Base-by-base conservation (phyloP, 2,113 vertebrate species). In the Anser brachyrhynchus region DNA sequence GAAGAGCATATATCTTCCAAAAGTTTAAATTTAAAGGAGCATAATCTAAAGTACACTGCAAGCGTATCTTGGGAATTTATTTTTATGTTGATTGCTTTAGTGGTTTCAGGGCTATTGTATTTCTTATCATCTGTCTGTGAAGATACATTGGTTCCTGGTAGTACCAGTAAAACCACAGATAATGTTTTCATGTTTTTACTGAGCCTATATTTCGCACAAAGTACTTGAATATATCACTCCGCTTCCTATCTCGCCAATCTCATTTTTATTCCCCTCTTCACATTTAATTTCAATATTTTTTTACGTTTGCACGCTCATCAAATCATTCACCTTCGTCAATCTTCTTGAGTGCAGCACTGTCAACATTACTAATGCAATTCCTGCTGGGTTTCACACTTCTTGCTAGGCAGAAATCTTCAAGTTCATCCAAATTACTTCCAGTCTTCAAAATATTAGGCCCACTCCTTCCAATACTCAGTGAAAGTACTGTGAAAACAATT, bases 181-280 rank as follows among this genome's bases (percentile, higher is more conserved):
- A 81, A 87, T 72, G 65, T 92, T 93, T 94, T 75, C 66, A 55
- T 92, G 76, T 23, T 93, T 92, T 95, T 81, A 65, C 8, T 4
- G 83, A 61, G 70, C 33, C 54, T 69, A 1, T 85, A 69, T 95
- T 95, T 92, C 71, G 93, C 57, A 79, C 73, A 29, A 92, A 90
- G 70, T 46, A 35, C 73, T 65, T 35, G 35, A 87, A 72, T 89
- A 46, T 72, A 67, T 92, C 69, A 51, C 55, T 77, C 21, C 7
- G 39, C 95, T 90, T 89, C 86, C 86, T 92, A 90, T 81, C 65
- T 64, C 72, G 29, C 31, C 6, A 25, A 12, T 49, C 66, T 86
- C 72, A 57, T 69, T 91, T 97, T 92, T 92, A 90, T 93, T 92
- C 49, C 22, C 2, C 20, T 84, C 86, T 84, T 95, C 58, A 84